Percentiles rank a stretch among this genome's conserved stretches.
Conservation (phyloP, 2,888 invertebrate genomes). For the Mermis nigrescens region DNA sequence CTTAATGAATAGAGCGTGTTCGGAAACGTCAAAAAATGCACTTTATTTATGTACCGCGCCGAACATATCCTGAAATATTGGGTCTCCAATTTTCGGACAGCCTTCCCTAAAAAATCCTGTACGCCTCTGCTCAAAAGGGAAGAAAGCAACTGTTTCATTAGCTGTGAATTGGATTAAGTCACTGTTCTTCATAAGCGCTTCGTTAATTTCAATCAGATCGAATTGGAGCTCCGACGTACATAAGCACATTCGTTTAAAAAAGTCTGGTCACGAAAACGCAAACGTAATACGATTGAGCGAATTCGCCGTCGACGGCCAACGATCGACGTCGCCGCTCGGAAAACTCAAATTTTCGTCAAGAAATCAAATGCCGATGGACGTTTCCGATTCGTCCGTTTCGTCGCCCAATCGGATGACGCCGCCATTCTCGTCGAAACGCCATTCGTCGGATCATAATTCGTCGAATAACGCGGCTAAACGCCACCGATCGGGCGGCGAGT, state of each 20-base stretch:
- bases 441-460: conserved; percentile 6
- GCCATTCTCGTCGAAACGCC: no score
- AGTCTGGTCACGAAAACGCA: conserved; percentile 3
- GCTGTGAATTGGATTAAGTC: no score
- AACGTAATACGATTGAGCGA: conserved; percentile 4
- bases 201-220: conserved; percentile 39
- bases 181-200: no score
- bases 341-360: not conserved
- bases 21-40: no score
- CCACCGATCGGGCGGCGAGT: not conserved
- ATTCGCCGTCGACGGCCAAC: not conserved
- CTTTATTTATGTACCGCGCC: no score
- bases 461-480: not conserved
- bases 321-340: not conserved
- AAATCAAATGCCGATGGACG: not conserved
- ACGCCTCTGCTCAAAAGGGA: no score
- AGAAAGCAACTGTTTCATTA: no score
- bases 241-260: conserved; percentile 72
- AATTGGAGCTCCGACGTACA: conserved; percentile 95
- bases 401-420: not conserved
- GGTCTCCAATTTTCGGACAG: no score
- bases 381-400: not conserved
- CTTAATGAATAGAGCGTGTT: no score
- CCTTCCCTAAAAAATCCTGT: no score
- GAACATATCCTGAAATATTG: no score